Base-by-base conservation (phyloP, 2,797 vertebrate species). In the Bovichtus variegatus region DNA sequence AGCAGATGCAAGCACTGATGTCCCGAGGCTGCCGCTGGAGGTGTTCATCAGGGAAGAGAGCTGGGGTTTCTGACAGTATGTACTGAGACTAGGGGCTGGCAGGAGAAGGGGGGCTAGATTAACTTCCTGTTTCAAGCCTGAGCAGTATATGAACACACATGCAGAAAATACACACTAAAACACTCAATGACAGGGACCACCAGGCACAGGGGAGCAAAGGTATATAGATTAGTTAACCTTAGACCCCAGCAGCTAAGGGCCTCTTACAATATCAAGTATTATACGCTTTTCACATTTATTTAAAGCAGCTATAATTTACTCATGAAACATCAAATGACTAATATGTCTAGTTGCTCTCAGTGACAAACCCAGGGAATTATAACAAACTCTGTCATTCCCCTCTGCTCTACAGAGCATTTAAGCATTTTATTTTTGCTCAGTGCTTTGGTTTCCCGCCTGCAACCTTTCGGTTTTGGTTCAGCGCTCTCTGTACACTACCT, bases 11-110 rank as follows among this genome's bases (percentile, higher is more conserved):
- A 71, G 75, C 65, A 6, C 67, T 19, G 70, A 79, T 27, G 78
- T 83, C 86, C 89, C 21, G 80, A 86, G 78, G 88, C 83, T 71
- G 80, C 78, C 49, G 80, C 84, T 82, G 81, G 78, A 88, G 89
- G 84, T 71, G 80, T 80, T 87, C 87, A 83, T 81, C 76, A 60
- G 81, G 85, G 86, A 89, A 59, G 63, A 66, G 82, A 78, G 81
- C 85, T 84, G 69, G 65, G 76, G 59, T 66, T 69, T 74, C 61
- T 83, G 87, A 86, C 86, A 89, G 82, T 65, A 85, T 86, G 86
- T 86, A 57, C 68, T 23, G 78, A 83, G 58, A 79, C 80, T 51
- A 54, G 25, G 57, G 57, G 80, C 71, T 80, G 46, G 60, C 70
- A 27, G 72, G 78, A 78, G 58, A 76, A 83, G 74, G 78, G 64